Evolutionary conservation across 1,140 invertebrate species (phyloP).

Genomic region (Drosophila eugracilis): DNA sequence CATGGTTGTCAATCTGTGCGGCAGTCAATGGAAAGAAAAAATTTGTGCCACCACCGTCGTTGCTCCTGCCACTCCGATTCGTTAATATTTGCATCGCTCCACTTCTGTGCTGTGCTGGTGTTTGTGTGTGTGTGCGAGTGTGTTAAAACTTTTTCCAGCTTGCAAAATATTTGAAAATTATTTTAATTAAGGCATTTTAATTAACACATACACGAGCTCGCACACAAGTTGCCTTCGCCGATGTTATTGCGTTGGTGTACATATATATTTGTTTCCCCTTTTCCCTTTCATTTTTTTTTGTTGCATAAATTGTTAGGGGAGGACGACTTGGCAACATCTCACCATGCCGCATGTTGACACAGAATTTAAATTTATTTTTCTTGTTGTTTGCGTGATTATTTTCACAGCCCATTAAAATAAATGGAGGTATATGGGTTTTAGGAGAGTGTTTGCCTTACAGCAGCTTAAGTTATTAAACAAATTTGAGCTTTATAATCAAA

Average conservation of each 20-base stretch:
- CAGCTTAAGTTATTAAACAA: no score
- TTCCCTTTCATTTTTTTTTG: constrained; percentile 21
- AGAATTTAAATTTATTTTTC: constrained; percentile 80
- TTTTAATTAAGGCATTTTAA: constrained; percentile 80
- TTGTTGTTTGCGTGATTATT: constrained; percentile 59
- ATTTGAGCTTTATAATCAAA: no score
- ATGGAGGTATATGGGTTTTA: constrained; percentile 25
- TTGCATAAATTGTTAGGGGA: constrained; percentile 63
- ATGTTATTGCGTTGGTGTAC: constrained; percentile 24
- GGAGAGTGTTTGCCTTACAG: constrained; percentile 1
- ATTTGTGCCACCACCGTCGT: constrained; percentile 12
- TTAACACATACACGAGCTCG: constrained; percentile 62
- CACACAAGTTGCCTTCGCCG: constrained; percentile 10
- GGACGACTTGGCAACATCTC: constrained; percentile 43
- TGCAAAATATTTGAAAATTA: constrained; percentile 70
- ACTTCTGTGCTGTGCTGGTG: no score
- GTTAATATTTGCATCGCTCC: constrained; percentile 32
- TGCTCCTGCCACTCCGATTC: constrained; percentile 19
- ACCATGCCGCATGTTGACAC: constrained; percentile 67
- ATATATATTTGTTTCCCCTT: constrained; percentile 16
- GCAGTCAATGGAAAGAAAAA: constrained; percentile 65
- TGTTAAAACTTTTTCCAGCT: constrained; percentile 39
- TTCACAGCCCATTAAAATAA: constrained; percentile 18
- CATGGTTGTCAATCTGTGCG: constrained; percentile 70
- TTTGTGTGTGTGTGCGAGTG: constrained; percentile 1